Conservation (phyloP, 53 echinoderm and acorn worm species). For the Antedon mediterranea region DNA sequence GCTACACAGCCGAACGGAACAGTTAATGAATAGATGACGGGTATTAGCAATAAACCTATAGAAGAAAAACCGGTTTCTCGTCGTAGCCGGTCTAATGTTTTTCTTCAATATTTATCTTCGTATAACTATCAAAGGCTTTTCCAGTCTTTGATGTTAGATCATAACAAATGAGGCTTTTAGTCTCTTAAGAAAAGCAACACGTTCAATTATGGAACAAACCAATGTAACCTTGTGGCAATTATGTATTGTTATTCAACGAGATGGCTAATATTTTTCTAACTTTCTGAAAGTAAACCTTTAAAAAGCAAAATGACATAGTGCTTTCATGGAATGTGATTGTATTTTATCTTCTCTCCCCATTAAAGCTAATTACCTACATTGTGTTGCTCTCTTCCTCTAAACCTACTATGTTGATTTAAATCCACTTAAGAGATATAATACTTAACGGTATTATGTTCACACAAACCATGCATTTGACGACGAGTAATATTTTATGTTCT, state of each 20-base stretch:
- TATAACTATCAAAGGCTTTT: not conserved
- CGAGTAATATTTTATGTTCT: not conserved
- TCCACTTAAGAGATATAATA: not conserved
- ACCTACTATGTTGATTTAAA: not conserved
- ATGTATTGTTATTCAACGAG: not conserved
- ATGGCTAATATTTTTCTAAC: not conserved
- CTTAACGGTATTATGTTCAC: slow-evolving; percentile 1
- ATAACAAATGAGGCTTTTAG: not conserved
- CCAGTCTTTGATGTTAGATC: not conserved
- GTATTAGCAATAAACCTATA: slow-evolving; percentile 1
- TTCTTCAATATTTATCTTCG: not conserved
- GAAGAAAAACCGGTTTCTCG: not conserved
- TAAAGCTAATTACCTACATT: not conserved
- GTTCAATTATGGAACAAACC: not conserved
- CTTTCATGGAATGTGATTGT: not conserved
- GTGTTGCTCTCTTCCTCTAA: not conserved
- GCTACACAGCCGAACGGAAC: not conserved
- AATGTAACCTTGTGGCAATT: not conserved
- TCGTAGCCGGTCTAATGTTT: not conserved
- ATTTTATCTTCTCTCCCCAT: not conserved
- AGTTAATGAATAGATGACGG: not conserved
- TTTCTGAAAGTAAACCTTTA: not conserved
- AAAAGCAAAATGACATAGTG: not conserved
- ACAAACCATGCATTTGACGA: not conserved
- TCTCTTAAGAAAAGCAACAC: slow-evolving; percentile 1